Base-by-base conservation (phyloP, 2,113 vertebrate species). In the Microcebus lehilahytsara region DNA sequence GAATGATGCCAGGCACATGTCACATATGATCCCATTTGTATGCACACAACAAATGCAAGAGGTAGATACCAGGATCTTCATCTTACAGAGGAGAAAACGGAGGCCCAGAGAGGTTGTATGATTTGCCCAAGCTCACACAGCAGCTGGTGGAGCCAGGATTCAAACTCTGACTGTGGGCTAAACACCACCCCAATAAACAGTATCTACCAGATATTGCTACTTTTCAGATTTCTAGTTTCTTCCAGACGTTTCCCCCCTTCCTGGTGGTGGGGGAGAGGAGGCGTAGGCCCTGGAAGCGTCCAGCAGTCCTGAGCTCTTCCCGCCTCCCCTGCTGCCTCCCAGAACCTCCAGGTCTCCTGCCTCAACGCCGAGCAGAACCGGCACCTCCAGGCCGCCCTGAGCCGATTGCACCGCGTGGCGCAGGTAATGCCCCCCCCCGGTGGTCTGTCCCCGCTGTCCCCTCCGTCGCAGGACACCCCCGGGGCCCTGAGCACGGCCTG, bases 361-460 rank as follows among this genome's bases (percentile, higher is more conserved):
- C 98, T 99, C 94, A 97, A 96, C 1, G 53, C 98, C 0, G 77
- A 97, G n/a, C 99, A 99, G 92, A 98, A 97, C 25, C 89, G 46
- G 30, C 99, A 99, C 56, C 98, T 99, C 51, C 97, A 95, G 49
- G 98, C 97, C 56, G 98, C 99, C 22, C 98, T 99, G 88, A 97
- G n/a, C 49, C 98, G 99, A 93, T 98, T 99, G 64, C 98, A 99
- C 95, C 98, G 93, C 74, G 98, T 99, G 78, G 99, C 96, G 32
- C 98, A 99, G 99, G 99, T 99, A 96, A 95, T 13, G 4, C n/a
- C n/a, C n/a, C n/a, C 6, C 14, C 30, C 3, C 0, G 0, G 0
- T 0, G 34, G 30, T 23, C 40, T 27, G 60, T 27, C 22, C 16
- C 79, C 5, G 0, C 3, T 0, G 27, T 17, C 2, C 11, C 5